Base-by-base conservation (phyloP, 2,797 vertebrate species). In the Microcaecilia unicolor region DNA sequence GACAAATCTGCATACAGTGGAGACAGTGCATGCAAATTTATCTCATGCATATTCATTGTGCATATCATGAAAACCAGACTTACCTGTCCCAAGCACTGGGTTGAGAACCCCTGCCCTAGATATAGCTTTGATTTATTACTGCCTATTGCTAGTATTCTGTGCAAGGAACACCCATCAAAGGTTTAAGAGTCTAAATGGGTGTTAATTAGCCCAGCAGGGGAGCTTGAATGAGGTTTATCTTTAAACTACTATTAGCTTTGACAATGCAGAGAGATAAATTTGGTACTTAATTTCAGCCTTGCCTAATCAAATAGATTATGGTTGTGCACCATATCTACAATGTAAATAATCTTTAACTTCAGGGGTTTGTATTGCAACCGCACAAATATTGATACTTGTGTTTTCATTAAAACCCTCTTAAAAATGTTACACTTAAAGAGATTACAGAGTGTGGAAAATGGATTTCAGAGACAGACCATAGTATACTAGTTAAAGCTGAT, bases 151-250 rank as follows among this genome's bases (percentile, higher is more conserved):
- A 35, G 41, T 15, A 41, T 48, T 15, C 51, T 53, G 65, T 58
- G 58, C 63, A 34, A 55, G 38, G 65, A 61, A 63, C 49, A 53
- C 63, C 59, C 61, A 58, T 63, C 63, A 61, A 49, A 58, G 61
- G 58, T 62, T 68, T 61, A 60, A 69, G 57, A 64, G 58, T 55
- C 57, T 55, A 58, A 69, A 65, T 37, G 58, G 58, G 57, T 64
- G 67, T 64, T 74, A 69, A 74, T 74, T 74, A 71, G 61, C 65
- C 66, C 63, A 65, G 65, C 55, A 38, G 70, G 67, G 55, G 41
- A 37, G 47, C 55, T 64, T 63, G 63, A 60, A 51, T 67, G 55
- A 65, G 61, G 55, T 69, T 74, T 61, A 61, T 58, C 67, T 63
- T 64, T 31, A 61, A 67, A 69, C 55, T 45, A 42, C 65, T 53